A percentile compares a stretch with the other conserved stretches of the same genome.
phyloP scores from a whole-genome alignment of 2,888 invertebrate genomes.

The Hyles lineata region DNA sequence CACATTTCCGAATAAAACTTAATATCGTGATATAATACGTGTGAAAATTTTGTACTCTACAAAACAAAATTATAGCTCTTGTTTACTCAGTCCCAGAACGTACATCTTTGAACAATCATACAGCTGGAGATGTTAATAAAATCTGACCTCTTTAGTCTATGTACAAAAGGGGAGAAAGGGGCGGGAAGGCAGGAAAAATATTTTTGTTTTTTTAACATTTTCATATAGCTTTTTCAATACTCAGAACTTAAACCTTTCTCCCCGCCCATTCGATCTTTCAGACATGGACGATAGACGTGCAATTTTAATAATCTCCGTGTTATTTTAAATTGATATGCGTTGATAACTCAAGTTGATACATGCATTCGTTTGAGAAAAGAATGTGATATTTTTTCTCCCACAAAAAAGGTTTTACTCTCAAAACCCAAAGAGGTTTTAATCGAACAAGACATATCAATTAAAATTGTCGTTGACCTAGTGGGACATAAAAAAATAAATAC shows the following conservation, averaged over 20 bases:
- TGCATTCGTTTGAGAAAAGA: background rate
- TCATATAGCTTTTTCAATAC: background rate
- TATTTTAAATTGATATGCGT: constrained; percentile 17
- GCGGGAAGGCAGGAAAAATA: constrained; percentile 40
- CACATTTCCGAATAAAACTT: constrained; percentile 44
- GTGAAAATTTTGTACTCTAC: constrained; percentile 47
- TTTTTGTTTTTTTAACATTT: constrained; percentile 26
- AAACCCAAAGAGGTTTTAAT: background rate
- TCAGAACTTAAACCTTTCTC: constrained; percentile 24
- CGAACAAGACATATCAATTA: constrained; percentile 5
- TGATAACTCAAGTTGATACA: background rate
- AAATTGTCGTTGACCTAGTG: constrained; percentile 31
- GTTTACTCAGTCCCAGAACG: background rate
- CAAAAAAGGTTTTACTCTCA: background rate
- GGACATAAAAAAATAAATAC: constrained; percentile 37
- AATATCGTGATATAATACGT: constrained; percentile 35
- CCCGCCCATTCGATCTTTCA: constrained; percentile 1
- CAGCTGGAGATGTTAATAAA: constrained; percentile 11
- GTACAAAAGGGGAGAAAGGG: constrained; percentile 41
- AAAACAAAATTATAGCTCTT: constrained; percentile 7
- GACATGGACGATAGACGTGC: constrained; percentile 13
- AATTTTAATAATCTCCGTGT: constrained; percentile 21
- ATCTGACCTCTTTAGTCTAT: constrained; percentile 43
- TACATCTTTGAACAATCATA: background rate
- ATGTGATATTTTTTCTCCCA: background rate